Percentiles rank a stretch among this genome's conserved stretches.
phyloP scores from a whole-genome alignment of 2,888 invertebrate species.

The Drosophila recens region DNA sequence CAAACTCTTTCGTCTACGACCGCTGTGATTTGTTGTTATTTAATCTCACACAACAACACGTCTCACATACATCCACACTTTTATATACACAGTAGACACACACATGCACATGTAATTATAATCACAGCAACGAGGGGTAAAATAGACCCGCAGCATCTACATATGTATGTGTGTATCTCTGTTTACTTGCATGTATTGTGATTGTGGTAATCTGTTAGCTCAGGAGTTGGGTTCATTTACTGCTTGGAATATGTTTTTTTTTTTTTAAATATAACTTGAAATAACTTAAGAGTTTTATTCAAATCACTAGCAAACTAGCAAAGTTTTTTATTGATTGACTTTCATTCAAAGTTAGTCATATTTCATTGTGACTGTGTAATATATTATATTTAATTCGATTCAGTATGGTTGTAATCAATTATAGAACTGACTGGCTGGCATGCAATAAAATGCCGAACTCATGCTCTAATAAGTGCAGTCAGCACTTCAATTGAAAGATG shows the following conservation, averaged over 20 bases:
- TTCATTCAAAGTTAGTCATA: background rate
- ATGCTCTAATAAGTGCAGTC: background rate
- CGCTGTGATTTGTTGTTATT: slow-evolving; percentile 53
- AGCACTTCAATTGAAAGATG: background rate
- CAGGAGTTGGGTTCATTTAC: background rate
- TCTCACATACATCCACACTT: background rate
- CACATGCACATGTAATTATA: background rate
- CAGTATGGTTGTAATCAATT: slow-evolving; percentile 3
- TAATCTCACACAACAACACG: slow-evolving; percentile 39
- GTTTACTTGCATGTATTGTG: background rate
- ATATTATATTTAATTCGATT: slow-evolving; percentile 3
- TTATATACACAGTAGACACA: background rate
- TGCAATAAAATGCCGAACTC: background rate
- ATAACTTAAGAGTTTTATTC: no score
- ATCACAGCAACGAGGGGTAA: background rate
- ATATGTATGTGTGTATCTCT: background rate
- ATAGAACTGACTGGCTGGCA: background rate
- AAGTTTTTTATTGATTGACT: background rate
- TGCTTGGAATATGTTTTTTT: background rate
- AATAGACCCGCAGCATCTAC: slow-evolving; percentile 11
- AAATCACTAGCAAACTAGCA: no score
- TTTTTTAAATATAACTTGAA: no score
- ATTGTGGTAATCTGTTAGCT: slow-evolving; percentile 10
- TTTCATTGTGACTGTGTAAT: background rate
- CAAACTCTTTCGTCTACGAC: slow-evolving; percentile 42